Evolutionary conservation across 2,113 vertebrate species (phyloP).

Genomic region (Neoarius graeffei): DNA sequence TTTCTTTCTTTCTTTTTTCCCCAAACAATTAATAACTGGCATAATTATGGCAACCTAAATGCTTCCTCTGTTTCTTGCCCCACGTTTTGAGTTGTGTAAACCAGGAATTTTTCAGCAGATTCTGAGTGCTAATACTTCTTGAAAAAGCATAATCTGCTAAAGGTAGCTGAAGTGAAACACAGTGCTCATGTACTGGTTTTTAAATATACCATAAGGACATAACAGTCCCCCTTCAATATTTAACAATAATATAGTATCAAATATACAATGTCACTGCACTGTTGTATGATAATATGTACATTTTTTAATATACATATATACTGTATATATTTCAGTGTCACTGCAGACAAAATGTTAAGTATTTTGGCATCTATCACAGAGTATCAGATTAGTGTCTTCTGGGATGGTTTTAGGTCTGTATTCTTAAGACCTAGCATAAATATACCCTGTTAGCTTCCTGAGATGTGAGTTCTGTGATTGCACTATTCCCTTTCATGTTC

Average conservation of each 20-base stretch:
- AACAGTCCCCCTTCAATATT: background rate
- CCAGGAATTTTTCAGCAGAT: background rate
- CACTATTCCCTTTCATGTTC: no score
- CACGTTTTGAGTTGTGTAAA: background rate
- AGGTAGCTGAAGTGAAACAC: background rate
- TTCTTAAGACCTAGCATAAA: background rate
- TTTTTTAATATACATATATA: background rate
- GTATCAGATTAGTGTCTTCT: background rate
- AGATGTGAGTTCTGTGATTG: background rate
- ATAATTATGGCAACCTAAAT: background rate
- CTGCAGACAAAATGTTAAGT: background rate
- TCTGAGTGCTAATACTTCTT: background rate
- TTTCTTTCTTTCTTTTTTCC: background rate
- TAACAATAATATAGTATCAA: background rate
- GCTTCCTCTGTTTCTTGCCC: background rate
- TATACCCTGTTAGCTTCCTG: no score
- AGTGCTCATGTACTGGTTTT: background rate
- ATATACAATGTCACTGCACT: background rate
- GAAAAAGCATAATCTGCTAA: background rate
- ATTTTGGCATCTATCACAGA: background rate
- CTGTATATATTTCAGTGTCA: background rate
- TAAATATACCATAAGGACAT: background rate
- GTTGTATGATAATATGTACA: background rate
- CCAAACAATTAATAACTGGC: background rate
- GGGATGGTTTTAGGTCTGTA: background rate